phyloP scores from a whole-genome alignment of 2,113 vertebrate species.

The Parotia lawesii region DNA sequence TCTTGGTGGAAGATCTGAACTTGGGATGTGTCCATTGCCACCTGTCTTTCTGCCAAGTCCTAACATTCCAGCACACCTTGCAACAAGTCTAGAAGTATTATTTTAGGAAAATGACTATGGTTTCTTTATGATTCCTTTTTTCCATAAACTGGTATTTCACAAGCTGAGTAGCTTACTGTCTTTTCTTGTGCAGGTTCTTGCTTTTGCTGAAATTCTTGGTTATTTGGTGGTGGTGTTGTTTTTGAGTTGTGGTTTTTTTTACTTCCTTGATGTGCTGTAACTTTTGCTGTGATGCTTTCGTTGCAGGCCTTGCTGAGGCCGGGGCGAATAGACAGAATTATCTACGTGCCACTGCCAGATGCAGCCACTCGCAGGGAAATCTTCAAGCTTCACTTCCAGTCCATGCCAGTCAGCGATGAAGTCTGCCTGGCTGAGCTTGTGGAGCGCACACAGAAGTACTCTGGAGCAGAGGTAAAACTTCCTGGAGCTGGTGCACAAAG shows the following conservation, averaged over 20 bases:
- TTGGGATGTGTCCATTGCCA: background rate
- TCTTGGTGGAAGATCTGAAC: background rate
- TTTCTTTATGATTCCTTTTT: slow-evolving; percentile 23
- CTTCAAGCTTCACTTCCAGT: slow-evolving; percentile 82
- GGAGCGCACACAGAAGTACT: slow-evolving; percentile 82
- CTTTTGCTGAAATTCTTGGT: background rate
- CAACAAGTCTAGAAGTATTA: slow-evolving; percentile 30
- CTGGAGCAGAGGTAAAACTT: slow-evolving; percentile 89
- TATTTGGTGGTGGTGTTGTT: background rate
- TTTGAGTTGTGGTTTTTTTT: background rate
- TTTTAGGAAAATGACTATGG: background rate
- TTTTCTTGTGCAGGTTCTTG: background rate
- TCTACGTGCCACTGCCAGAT: slow-evolving; percentile 92
- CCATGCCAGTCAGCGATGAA: slow-evolving; percentile 80
- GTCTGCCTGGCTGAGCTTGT: slow-evolving; percentile 81
- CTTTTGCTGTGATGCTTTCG: background rate
- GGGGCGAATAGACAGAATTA: slow-evolving; percentile 90
- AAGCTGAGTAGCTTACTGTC: background rate
- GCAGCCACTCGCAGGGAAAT: slow-evolving; percentile 84
- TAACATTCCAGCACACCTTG: slow-evolving; percentile 27
- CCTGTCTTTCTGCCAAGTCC: background rate
- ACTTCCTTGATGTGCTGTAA: background rate
- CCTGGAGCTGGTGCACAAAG: background rate
- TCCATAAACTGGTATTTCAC: background rate
- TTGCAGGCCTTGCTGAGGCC: slow-evolving; percentile 93